Base-by-base conservation (phyloP, 2,888 invertebrate genomes). In the Atrina japonica region DNA sequence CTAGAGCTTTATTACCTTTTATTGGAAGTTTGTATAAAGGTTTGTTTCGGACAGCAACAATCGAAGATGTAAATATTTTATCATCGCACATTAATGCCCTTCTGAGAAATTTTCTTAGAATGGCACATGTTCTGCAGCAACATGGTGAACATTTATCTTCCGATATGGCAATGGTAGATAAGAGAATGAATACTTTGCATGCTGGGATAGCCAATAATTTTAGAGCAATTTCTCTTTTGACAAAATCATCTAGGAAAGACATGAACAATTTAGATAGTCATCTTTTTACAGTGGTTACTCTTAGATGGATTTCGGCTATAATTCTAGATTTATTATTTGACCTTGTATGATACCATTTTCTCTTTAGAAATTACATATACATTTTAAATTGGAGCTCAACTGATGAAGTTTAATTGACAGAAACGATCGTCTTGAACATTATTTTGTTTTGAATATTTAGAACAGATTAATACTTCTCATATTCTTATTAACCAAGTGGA, bases 81-180 rank as follows among this genome's bases (percentile, higher is more conserved):
- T 56, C 66, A 2, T 21, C 45, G 1, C 71, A 71, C 27, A 61
- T 68, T 27, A 74, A 74, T 43, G 47, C 50, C 16, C 30, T 75
- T 5, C 53, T 9, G 6, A 64, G 49, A 40, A 35, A 59, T 25
- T 66, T 27, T n/a, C 40, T 16, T 16, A 47, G 52, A 14, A 47
- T 74, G 3, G n/a, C 60, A 23, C 55, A 61, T 21, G 53, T 58
- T 14, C 14, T 75, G 1, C 11, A 14, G 1, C 71, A 71, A 43
- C 68, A 75, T 47, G 75, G 60, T 40, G 43, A 59, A 18, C 68
- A 75, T 30, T 9, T 75, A 7, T 49, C 59, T 16, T 72, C 71
- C 1, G 68, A 49, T 43, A 69, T 75, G 5, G 21, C 35, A 25
- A n/a, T 53, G 6, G 30, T 65, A 21, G 58, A 70, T 41, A 14